phyloP scores from a whole-genome alignment of 2,113 vertebrate genomes.

The Platichthys stellatus region DNA sequence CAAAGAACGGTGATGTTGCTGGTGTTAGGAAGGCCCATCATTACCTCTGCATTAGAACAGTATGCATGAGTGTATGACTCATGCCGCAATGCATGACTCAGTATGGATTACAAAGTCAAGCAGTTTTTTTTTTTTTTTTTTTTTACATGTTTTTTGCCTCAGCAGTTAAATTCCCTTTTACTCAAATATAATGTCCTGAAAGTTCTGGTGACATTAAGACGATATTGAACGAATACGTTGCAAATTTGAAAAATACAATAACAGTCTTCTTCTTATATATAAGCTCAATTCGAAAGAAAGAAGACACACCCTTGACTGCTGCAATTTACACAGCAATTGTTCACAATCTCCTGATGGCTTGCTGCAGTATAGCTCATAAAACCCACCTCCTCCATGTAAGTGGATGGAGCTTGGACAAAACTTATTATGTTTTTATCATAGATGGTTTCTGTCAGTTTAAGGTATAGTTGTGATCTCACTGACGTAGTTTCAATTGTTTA shows the following conservation, averaged over 20 bases:
- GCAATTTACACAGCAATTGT: no score
- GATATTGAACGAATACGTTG: background rate
- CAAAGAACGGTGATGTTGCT: conserved; percentile 5
- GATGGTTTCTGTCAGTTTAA: no score
- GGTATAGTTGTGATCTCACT: no score
- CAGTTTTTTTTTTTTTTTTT: background rate
- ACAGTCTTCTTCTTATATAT: background rate
- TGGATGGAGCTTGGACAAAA: no score
- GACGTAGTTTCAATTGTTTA: no score
- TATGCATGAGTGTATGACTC: background rate
- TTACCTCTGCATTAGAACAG: conserved; percentile 8
- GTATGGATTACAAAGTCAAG: background rate
- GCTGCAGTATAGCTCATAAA: no score
- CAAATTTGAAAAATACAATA: background rate
- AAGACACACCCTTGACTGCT: no score
- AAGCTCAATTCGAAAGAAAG: background rate
- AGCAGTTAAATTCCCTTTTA: background rate
- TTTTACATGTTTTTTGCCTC: background rate
- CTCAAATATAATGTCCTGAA: background rate
- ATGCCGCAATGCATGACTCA: conserved; percentile 18
- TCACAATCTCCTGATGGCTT: no score
- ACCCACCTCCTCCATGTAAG: no score
- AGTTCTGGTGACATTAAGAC: background rate
- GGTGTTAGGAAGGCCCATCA: background rate
- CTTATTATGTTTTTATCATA: no score